Conservation (phyloP, 2,113 vertebrate genomes). For the Kobus ellipsiprymnus region DNA sequence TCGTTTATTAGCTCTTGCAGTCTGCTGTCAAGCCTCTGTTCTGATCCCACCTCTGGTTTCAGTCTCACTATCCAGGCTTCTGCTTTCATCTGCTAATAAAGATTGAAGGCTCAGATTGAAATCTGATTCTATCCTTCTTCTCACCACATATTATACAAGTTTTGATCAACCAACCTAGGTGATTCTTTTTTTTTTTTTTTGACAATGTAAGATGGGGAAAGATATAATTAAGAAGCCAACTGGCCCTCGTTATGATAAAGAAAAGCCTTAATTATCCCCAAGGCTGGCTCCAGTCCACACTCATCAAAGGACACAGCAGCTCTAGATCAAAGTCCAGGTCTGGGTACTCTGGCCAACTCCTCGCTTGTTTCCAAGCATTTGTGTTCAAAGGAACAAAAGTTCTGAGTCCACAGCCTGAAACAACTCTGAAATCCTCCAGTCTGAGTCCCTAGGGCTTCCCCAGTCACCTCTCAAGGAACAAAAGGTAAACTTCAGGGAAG, state of each 20-base stretch:
- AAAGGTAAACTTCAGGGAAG: conserved; percentile 24
- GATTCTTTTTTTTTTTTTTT: neutral
- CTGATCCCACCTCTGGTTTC: neutral
- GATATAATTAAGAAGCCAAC: conserved; percentile 46
- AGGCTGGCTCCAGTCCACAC: neutral
- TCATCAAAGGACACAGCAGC: conserved; percentile 20
- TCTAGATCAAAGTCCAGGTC: conserved; percentile 29
- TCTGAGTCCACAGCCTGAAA: neutral
- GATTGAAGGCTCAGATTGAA: neutral
- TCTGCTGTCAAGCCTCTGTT: neutral
- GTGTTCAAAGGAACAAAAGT: conserved; percentile 26
- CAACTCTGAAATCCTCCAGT: neutral
- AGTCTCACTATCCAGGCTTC: neutral
- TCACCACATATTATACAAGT: neutral
- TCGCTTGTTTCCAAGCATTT: neutral
- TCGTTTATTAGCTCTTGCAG: neutral
- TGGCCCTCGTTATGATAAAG: conserved; percentile 20
- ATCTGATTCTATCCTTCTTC: neutral
- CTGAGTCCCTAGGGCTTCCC: neutral
- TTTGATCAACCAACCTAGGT: conserved; percentile 29
- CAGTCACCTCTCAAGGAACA: neutral
- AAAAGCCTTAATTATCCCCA: conserved; percentile 48
- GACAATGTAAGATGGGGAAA: neutral
- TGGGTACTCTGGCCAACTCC: neutral
- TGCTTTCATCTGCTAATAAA: conserved; percentile 32